Evolutionary conservation across 2,888 invertebrate species (phyloP).

Genomic region (Spialia ferax): DNA sequence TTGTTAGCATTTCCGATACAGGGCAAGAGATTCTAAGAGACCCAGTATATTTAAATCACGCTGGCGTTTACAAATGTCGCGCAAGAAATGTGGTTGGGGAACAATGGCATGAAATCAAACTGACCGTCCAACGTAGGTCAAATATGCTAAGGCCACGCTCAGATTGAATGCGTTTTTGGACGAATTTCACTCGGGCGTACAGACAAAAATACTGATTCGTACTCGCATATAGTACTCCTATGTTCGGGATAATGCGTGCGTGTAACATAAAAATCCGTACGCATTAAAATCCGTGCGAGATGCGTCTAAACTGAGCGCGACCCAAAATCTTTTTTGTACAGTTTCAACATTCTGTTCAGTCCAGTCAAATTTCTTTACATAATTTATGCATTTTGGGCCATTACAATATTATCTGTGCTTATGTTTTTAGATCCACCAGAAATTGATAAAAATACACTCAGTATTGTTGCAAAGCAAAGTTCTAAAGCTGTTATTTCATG

Average conservation of each 20-base stretch:
- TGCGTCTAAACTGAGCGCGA: no score
- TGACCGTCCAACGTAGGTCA: background rate
- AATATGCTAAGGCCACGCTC: background rate
- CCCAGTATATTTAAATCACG: background rate
- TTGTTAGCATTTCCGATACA: background rate
- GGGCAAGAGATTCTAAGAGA: background rate
- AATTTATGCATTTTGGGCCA: no score
- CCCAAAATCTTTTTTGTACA: no score
- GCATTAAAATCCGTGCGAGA: no score
- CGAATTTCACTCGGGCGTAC: no score
- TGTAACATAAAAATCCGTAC: no score
- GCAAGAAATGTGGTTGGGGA: background rate
- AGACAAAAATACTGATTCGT: no score
- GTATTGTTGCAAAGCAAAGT: background rate
- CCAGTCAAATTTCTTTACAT: no score
- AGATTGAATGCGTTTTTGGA: no score
- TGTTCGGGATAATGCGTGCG: no score
- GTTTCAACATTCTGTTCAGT: no score
- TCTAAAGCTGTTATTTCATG: background rate
- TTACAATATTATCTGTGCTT: background rate
- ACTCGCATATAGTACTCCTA: no score
- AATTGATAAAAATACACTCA: background rate
- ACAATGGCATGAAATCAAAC: constrained; percentile 1
- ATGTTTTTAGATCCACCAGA: background rate
- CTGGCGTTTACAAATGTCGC: constrained; percentile 5